Evolutionary conservation across 2,888 invertebrate species (phyloP).

Genomic region (Ellobium chinense): DNA sequence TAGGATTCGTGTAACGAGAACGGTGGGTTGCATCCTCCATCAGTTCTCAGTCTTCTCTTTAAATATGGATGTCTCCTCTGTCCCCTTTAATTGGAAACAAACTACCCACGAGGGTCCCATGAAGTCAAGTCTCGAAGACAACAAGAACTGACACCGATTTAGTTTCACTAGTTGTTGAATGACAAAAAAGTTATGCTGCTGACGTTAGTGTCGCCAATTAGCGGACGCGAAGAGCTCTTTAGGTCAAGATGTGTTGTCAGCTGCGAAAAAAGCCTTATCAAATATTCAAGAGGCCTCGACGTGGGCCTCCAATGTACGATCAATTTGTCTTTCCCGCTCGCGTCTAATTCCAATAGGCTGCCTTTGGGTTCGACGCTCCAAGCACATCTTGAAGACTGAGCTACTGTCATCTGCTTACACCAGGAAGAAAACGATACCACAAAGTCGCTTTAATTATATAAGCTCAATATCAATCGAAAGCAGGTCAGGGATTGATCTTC

Average conservation of each 20-base stretch:
- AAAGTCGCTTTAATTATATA: no score
- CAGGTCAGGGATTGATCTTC: no score
- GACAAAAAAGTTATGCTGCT: conserved; percentile 27
- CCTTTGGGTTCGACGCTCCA: not conserved
- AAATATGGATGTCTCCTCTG: conserved; percentile 24
- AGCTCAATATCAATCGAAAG: no score
- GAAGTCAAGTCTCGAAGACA: conserved; percentile 16
- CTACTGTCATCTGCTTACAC: not conserved
- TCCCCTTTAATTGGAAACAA: conserved; percentile 7
- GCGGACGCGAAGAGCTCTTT: conserved; percentile 33
- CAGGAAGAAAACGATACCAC: no score
- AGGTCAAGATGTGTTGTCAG: conserved; percentile 33
- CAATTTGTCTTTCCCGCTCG: conserved; percentile 39
- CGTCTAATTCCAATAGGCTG: conserved; percentile 15
- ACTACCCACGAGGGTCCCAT: conserved; percentile 16
- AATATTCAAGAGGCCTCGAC: conserved; percentile 19
- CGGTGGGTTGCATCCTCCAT: not conserved
- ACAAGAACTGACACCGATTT: conserved; percentile 35
- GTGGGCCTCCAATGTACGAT: conserved; percentile 26
- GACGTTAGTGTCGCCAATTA: conserved; percentile 45
- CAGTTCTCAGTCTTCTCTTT: not conserved
- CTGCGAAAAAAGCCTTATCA: conserved; percentile 20
- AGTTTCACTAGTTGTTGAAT: not conserved
- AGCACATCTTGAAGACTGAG: not conserved
- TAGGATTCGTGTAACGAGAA: not conserved